Base-by-base conservation (phyloP, 2,888 invertebrate genomes). In the Nomada ruficornis region DNA sequence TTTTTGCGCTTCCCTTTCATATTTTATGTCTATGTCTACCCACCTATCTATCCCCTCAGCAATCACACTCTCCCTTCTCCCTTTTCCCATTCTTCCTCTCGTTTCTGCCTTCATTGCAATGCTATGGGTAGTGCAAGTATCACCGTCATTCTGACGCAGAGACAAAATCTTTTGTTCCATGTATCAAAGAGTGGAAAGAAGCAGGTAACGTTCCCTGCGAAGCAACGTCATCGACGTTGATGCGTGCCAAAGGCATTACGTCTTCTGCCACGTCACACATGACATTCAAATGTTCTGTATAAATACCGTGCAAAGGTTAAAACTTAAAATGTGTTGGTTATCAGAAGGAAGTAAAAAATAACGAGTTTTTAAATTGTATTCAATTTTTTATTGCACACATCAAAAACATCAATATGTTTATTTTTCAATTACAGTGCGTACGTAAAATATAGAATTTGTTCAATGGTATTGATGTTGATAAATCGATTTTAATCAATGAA, bases 1-100 rank as follows among this genome's bases (percentile, higher is more conserved):
- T 50, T 62, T 54, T 42, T 44, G 23, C 15, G 42, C 36, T 23
- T 68, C 23, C 47, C 64, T 63, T 59, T 69, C 23, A 44, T 55
- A 69, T 59, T 69, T 67, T 69, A 69, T 44, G 36, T 42, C 52
- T 42, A n/a, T 26, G 26, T 65, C 64, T n/a, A 23, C 13, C 64
- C 23, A 55, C 59, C 29, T 77, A 52, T 62, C 76, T 60, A 60
- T 47, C 23, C 63, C 29, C 36, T 42, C 68, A 63, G 73, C 68
- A 62, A 68, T 64, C 64, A 63, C 18, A 2, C 29, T 52, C 50
- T 72, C 50, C 18, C 23, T 36, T n/a, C 50, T 60, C 52, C 44
- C 44, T n/a, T 44, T 23, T 20, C 23, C 7, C 7, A 5, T 36
- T 52, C 10, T 23, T 47, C 18, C 18, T 18, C 63, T 64, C 54